Base-by-base conservation (phyloP, 2,113 vertebrate genomes). In the Apaloderma vittatum region DNA sequence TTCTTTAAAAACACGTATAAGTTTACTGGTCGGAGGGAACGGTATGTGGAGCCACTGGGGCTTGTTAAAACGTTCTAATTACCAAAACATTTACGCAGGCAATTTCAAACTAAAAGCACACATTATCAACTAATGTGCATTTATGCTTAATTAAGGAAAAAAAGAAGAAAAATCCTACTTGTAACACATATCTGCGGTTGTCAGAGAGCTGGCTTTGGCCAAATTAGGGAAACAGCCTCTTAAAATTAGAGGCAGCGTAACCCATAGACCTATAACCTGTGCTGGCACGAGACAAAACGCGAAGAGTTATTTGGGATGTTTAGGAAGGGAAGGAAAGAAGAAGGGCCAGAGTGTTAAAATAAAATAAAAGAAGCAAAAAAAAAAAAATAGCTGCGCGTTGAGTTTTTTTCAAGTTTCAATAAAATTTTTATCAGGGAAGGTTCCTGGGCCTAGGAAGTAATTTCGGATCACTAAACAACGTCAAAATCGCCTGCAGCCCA, bases 1-100 rank as follows among this genome's bases (percentile, higher is more conserved):
- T 91, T 94, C 92, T 92, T 93, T 96, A 81, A 91, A 95, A 92
- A 89, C 93, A 96, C 4, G 51, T 86, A n/a, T 54, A 91, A 94
- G 86, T 93, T 97, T 91, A 90, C 74, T 73, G 86, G 90, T 93
- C 79, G 59, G 84, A 95, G 93, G 63, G 88, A 96, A 76, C 2
- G 6, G 66, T 52, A 14, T 73, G 75, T 32, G 95, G 86, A 97
- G 86, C 95, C 87, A 97, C 75, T 23, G 94, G 88, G 92, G 88
- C 94, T 96, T 90, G 91, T 94, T 90, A 96, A 93, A 95, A 45
- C 4, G 22, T 79, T 88, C 88, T 93, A 94, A 93, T 89, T 90
- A 70, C 68, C 55, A 46, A 92, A 97, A 92, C 78, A 78, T 94
- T 94, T 90, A 96, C 1, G 2, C 59, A 90, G 61, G 81, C 71